These are phyloP conservation scores for Vanessa tameamea DNA, from an alignment of 1,140 invertebrate genomes.

Conservation along the genomic window DNA sequence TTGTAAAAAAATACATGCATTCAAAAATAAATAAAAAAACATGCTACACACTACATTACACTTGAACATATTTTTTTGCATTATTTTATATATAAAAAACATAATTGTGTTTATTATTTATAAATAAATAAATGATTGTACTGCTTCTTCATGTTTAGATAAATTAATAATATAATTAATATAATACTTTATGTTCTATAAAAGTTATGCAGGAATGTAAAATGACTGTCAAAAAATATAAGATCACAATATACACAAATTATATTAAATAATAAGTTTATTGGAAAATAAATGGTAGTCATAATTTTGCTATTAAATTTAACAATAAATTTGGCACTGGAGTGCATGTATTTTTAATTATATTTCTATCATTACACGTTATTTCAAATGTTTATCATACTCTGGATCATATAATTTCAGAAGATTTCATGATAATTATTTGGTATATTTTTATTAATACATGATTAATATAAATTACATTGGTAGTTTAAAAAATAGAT, in stretches of 20 bases:
- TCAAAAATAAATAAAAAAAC: neutral
- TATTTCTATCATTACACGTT: too few relatives aligned
- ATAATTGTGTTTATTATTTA: neutral
- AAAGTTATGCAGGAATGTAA: conserved; percentile 7
- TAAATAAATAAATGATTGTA: neutral
- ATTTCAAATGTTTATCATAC: too few relatives aligned
- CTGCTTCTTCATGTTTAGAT: neutral
- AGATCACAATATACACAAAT: neutral
- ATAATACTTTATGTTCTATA: conserved; percentile 11
- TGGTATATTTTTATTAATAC: too few relatives aligned
- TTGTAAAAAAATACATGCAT: neutral
- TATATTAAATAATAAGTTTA: neutral
- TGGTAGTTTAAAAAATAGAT: too few relatives aligned
- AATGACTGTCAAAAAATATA: conserved; percentile 7
- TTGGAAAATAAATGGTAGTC: neutral
- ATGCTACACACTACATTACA: too few relatives aligned
- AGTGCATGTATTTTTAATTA: too few relatives aligned
- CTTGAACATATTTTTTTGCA: too few relatives aligned
- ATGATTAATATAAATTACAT: too few relatives aligned
- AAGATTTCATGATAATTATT: too few relatives aligned
- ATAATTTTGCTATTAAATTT: conserved; percentile 3
- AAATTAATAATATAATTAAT: neutral
- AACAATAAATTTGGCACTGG: neutral
- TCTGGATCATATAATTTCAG: too few relatives aligned
- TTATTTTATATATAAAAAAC: neutral